Evolutionary conservation across 2,797 vertebrate species (phyloP).

Genomic region (Labeo calbasu): DNA sequence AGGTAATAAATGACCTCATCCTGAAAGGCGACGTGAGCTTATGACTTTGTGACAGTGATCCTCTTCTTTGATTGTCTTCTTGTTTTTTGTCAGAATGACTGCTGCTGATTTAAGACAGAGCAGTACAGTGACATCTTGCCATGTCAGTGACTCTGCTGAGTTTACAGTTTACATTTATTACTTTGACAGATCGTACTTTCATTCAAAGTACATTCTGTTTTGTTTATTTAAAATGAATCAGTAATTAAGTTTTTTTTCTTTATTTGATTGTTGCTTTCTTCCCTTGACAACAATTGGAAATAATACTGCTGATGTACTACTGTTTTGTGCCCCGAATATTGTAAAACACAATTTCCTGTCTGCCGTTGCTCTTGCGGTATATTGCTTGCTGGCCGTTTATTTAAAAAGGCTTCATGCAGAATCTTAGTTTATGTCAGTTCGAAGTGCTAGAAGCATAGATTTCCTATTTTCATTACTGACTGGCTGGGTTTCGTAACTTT

Average conservation of each 20-base stretch:
- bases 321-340: neutral
- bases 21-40: neutral
- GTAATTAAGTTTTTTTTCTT: constrained; percentile 1
- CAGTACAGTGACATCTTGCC: neutral
- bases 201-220: neutral
- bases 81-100: neutral
- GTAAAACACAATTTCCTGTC: constrained; percentile 10
- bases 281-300: neutral
- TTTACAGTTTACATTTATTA: constrained; percentile 6
- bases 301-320: constrained; percentile 10
- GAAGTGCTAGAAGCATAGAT: constrained; percentile 9
- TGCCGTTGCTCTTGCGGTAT: neutral
- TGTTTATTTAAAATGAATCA: neutral
- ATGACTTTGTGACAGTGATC: neutral
- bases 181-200: neutral
- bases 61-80: constrained; percentile 7
- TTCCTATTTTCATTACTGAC: constrained; percentile 17
- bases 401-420: neutral
- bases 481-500: neutral
- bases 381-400: constrained; percentile 13
- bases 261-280: neutral
- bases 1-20: constrained; percentile 72
- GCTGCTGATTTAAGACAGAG: constrained; percentile 3
- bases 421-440: constrained; percentile 12
- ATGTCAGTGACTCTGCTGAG: neutral